These are phyloP conservation scores for Tetragnatha montana DNA, from an alignment of 2,888 invertebrate genomes.

Conservation along the genomic window DNA sequence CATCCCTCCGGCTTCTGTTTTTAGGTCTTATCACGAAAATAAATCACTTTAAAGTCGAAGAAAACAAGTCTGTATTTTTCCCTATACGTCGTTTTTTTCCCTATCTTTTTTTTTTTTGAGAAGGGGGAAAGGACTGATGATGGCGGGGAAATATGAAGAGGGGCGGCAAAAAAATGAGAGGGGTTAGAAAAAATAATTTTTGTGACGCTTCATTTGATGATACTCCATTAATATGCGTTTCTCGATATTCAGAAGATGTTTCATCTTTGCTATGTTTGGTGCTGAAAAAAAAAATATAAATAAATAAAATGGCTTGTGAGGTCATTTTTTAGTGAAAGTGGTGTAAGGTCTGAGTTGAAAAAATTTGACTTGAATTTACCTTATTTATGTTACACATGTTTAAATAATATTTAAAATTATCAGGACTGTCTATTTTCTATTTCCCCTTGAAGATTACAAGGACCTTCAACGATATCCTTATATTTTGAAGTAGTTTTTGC, in stretches of 20 bases:
- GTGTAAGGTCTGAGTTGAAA: neutral
- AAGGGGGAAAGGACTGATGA: constrained; percentile 3
- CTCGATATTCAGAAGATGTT: constrained; percentile 42
- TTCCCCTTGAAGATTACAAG: too few relatives aligned
- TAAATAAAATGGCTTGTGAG: constrained; percentile 13
- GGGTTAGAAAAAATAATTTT: constrained; percentile 46
- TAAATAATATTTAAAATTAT: too few relatives aligned
- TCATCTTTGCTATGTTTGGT: neutral
- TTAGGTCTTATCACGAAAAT: constrained; percentile 62
- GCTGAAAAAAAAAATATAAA: constrained; percentile 21
- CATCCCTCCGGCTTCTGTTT: constrained; percentile 31
- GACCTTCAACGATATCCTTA: too few relatives aligned
- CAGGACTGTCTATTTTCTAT: too few relatives aligned
- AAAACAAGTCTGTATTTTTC: constrained; percentile 63
- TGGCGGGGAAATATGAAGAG: constrained; percentile 10
- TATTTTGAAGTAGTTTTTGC: neutral
- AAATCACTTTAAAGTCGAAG: constrained; percentile 69
- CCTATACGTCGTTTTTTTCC: constrained; percentile 31
- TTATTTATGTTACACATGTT: too few relatives aligned
- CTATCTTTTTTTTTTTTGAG: constrained; percentile 14
- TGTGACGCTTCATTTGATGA: constrained; percentile 51
- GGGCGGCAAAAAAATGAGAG: constrained; percentile 7
- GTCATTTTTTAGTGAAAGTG: neutral
- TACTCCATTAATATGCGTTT: constrained; percentile 60
- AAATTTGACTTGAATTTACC: too few relatives aligned